Conservation (phyloP, 2,888 invertebrate species). For the Hydropsyche betteni region DNA sequence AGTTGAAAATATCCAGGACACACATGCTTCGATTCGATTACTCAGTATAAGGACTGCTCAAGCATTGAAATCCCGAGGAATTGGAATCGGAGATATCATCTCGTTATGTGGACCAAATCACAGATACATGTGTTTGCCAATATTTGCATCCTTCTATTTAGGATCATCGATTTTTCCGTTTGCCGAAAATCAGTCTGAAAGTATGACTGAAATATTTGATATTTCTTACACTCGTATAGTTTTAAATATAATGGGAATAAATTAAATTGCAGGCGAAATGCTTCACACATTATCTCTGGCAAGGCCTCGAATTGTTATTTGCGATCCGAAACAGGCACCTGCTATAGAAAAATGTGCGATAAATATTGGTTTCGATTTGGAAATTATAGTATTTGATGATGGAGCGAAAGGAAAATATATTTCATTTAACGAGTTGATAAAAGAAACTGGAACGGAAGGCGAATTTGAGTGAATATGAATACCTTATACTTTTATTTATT, state of each 20-base stretch:
- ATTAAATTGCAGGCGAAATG: conserved; percentile 53
- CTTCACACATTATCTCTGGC: conserved; percentile 53
- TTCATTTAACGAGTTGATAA: conserved; percentile 41
- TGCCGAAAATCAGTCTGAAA: conserved; percentile 20
- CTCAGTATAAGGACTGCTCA: conserved; percentile 61
- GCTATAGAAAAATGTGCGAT: conserved; percentile 53
- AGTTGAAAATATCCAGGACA: conserved; percentile 60
- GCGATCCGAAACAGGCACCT: conserved; percentile 53
- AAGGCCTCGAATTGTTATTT: conserved; percentile 55
- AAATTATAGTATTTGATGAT: conserved; percentile 43
- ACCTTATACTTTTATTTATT: background rate
- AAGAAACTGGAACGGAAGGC: conserved; percentile 45
- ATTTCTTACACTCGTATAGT: background rate
- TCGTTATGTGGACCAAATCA: conserved; percentile 62
- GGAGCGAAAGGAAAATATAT: conserved; percentile 25
- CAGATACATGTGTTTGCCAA: conserved; percentile 60
- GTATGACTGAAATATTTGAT: conserved; percentile 28
- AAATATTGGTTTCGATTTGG: conserved; percentile 52
- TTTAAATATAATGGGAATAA: background rate
- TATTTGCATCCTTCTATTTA: conserved; percentile 61
- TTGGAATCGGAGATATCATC: conserved; percentile 60
- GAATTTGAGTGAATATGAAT: conserved; percentile 42
- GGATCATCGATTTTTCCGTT: conserved; percentile 54
- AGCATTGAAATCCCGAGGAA: conserved; percentile 57
- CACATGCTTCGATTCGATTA: conserved; percentile 57